phyloP scores from a whole-genome alignment of 2,113 vertebrate species.

The Brachyistius frenatus region DNA sequence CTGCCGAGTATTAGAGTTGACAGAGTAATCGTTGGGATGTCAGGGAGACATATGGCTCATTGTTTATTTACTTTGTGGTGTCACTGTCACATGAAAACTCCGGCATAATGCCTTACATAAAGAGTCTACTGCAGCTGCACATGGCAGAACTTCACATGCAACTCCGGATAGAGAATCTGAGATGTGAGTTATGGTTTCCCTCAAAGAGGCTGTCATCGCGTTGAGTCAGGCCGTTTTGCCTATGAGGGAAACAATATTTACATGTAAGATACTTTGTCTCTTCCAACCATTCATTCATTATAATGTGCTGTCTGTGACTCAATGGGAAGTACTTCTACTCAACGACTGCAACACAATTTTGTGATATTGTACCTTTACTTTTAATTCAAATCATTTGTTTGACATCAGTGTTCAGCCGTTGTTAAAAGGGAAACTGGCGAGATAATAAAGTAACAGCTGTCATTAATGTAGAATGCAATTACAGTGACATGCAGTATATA shows the following conservation, averaged over 20 bases:
- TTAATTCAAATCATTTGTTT: background rate
- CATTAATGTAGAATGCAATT: background rate
- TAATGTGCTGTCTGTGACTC: background rate
- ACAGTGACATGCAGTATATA: background rate
- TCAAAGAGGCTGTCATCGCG: too few relatives aligned
- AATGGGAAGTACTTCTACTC: too few relatives aligned
- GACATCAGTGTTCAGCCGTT: background rate
- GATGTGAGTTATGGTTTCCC: background rate
- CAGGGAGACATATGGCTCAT: constrained; percentile 10
- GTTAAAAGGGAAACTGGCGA: background rate
- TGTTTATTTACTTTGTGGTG: background rate
- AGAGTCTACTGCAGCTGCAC: constrained; percentile 48
- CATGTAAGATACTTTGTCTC: background rate
- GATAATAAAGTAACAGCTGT: background rate
- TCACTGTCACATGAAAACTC: constrained; percentile 47
- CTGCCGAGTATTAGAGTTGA: background rate
- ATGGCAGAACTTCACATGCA: constrained; percentile 56
- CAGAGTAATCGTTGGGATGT: background rate
- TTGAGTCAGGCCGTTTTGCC: too few relatives aligned
- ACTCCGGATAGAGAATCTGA: background rate
- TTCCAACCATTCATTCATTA: background rate
- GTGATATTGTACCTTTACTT: too few relatives aligned
- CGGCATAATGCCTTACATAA: constrained; percentile 67
- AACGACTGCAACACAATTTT: background rate
- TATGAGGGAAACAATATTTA: background rate